Conservation (phyloP, 2,888 invertebrate species). For the Xanthia togata region DNA sequence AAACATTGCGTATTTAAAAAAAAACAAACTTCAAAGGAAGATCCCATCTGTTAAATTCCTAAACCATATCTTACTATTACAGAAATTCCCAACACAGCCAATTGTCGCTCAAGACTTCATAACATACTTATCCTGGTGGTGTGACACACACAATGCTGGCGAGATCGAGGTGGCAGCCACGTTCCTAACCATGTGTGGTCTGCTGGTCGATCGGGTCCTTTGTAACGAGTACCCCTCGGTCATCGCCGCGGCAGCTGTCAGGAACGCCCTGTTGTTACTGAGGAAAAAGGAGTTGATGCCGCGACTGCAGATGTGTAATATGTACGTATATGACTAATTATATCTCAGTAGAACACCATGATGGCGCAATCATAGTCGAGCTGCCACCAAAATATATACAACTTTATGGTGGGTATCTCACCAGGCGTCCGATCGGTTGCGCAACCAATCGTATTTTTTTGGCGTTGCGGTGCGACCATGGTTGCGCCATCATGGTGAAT, state of each 20-base stretch:
- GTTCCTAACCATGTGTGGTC: slow-evolving; percentile 79
- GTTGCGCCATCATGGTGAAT: no score
- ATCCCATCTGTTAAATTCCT: background rate
- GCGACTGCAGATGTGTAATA: slow-evolving; percentile 68
- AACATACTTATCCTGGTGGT: slow-evolving; percentile 80
- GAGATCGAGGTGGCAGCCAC: slow-evolving; percentile 82
- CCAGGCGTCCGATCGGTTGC: no score
- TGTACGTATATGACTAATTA: slow-evolving; percentile 72
- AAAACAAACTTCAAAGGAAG: no score
- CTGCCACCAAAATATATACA: no score
- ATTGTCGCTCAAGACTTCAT: slow-evolving; percentile 82
- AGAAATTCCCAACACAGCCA: slow-evolving; percentile 81
- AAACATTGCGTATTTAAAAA: no score
- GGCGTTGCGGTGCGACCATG: no score
- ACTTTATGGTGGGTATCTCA: no score
- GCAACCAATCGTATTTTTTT: no score
- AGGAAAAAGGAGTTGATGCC: slow-evolving; percentile 69
- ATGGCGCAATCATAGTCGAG: no score
- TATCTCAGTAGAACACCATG: no score
- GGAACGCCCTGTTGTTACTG: slow-evolving; percentile 76
- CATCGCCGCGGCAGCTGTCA: slow-evolving; percentile 79
- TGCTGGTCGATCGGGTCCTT: slow-evolving; percentile 76
- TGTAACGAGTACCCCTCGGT: slow-evolving; percentile 79
- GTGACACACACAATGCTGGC: slow-evolving; percentile 70
- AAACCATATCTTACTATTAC: slow-evolving; percentile 27